These are phyloP conservation scores for Formica selysi DNA, from an alignment of 1,140 invertebrate genomes.

Conservation along the genomic window DNA sequence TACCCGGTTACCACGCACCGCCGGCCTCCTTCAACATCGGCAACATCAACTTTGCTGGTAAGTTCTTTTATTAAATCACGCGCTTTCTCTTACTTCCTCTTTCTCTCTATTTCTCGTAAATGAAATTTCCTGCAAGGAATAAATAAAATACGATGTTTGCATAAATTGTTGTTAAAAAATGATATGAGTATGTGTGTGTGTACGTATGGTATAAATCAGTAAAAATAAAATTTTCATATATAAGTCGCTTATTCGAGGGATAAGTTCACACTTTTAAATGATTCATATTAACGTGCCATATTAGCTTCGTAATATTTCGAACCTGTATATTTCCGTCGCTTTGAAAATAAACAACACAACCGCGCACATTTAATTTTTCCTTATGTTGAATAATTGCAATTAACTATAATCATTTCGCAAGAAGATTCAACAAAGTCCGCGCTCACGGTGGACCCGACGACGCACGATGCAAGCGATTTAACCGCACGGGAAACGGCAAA, in stretches of 20 bases:
- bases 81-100: background rate
- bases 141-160: background rate
- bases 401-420: constrained; percentile 52
- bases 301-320: too few species aligned
- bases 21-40: constrained; percentile 85
- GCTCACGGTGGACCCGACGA: constrained; percentile 81
- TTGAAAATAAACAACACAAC: background rate
- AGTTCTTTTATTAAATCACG: constrained; percentile 26
- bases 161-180: too few species aligned
- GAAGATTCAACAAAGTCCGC: constrained; percentile 83
- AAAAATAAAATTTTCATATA: too few species aligned
- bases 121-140: background rate
- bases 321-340: too few species aligned
- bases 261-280: too few species aligned
- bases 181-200: too few species aligned
- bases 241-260: too few species aligned
- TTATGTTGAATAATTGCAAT: constrained; percentile 6
- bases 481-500: constrained; percentile 83
- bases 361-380: background rate
- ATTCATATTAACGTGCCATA: too few species aligned
- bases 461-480: constrained; percentile 83
- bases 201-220: too few species aligned
- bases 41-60: constrained; percentile 85
- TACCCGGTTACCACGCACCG: constrained; percentile 84
- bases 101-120: background rate